Percentiles rank a stretch among this genome's conserved stretches.
Evolutionary conservation across 2,888 invertebrate genomes (phyloP).

Genomic region (Eristalis pertinax): DNA sequence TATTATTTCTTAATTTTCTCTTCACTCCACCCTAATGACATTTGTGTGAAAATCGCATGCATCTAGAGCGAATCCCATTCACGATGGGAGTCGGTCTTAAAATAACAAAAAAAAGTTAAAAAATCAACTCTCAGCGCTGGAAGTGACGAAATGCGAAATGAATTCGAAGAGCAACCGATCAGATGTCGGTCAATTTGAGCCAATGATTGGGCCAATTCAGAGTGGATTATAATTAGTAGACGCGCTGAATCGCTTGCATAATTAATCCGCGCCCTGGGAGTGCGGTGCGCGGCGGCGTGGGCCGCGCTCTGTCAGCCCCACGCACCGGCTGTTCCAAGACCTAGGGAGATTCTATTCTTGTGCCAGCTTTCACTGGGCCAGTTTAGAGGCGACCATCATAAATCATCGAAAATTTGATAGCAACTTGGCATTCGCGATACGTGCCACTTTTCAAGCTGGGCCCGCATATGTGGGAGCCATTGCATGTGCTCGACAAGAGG

Average conservation of each 20-base stretch:
- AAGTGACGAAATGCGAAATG: conserved; percentile 25
- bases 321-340: neutral
- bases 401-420: conserved; percentile 21
- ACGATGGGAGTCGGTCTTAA: neutral
- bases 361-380: conserved; percentile 48
- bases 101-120: too few species aligned
- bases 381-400: conserved; percentile 9
- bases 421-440: too few species aligned
- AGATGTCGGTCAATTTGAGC: conserved; percentile 12
- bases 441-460: neutral
- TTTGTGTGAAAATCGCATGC: conserved; percentile 11
- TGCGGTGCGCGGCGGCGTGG: neutral
- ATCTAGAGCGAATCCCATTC: conserved; percentile 8
- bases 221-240: conserved; percentile 17
- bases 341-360: conserved; percentile 12
- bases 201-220: conserved; percentile 7
- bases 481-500: neutral
- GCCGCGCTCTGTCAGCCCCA: neutral
- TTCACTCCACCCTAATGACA: neutral
- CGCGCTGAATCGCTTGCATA: neutral
- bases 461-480: neutral
- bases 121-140: neutral
- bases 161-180: neutral
- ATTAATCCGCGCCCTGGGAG: neutral
- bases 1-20: conserved; percentile 3